A percentile compares a stretch with the other conserved stretches of the same genome.
phyloP scores from a whole-genome alignment of 2,888 invertebrate genomes.

The Trimorus sp. region DNA sequence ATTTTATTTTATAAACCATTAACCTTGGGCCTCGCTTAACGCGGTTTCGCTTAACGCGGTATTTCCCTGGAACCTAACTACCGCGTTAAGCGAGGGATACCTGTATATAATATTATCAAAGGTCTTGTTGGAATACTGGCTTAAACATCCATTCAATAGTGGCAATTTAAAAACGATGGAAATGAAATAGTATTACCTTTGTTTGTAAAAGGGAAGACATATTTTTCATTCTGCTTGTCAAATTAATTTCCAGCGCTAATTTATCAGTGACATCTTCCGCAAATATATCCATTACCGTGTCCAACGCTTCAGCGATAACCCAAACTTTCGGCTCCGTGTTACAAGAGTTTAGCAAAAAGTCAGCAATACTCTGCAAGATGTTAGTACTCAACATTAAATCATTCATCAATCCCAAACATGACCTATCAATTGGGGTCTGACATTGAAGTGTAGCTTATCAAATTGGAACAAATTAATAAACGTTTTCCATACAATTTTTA shows the following conservation, averaged over 20 bases:
- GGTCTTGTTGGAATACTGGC: too few relatives aligned
- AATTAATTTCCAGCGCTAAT: slow-evolving; percentile 85
- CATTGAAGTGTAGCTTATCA: neutral
- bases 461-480: neutral
- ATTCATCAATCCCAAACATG: neutral
- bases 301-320: slow-evolving; percentile 89
- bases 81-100: too few relatives aligned
- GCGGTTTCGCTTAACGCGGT: too few relatives aligned
- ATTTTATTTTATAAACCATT: too few relatives aligned
- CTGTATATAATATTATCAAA: too few relatives aligned
- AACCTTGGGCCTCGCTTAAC: too few relatives aligned
- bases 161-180: too few relatives aligned
- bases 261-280: slow-evolving; percentile 88
- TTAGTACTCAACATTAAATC: too few relatives aligned
- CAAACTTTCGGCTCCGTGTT: slow-evolving; percentile 86
- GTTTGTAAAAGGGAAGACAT: slow-evolving; percentile 85
- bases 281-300: slow-evolving; percentile 89
- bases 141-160: too few relatives aligned
- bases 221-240: slow-evolving; percentile 84
- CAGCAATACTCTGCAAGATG: slow-evolving; percentile 80
- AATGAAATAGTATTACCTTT: slow-evolving; percentile 82
- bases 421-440: neutral
- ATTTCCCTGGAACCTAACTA: too few relatives aligned
- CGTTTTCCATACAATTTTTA: too few relatives aligned
- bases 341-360: slow-evolving; percentile 85